Percentiles rank a stretch among this genome's conserved stretches.
Conservation (phyloP, 37 sponge, comb jelly and placozoan genomes). For the Lycopodina hypogea region DNA sequence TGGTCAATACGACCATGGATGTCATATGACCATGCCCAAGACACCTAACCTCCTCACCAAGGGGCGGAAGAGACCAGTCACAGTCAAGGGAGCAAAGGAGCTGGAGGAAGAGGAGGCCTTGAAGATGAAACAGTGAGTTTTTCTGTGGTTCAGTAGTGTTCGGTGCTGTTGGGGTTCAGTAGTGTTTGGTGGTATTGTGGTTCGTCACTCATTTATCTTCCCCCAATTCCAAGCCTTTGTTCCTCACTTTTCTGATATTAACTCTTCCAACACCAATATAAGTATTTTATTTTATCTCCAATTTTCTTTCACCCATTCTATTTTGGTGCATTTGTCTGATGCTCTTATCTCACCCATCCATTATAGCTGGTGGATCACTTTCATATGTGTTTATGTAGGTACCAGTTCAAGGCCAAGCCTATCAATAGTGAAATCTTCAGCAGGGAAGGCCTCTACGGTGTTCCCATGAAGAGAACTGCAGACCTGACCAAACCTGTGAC, state of each 20-base stretch:
- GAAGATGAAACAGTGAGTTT: conserved; percentile 51
- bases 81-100: conserved; percentile 45
- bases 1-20: neutral
- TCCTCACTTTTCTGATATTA: too few relatives aligned
- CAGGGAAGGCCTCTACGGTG: conserved; percentile 47
- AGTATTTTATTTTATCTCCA: neutral
- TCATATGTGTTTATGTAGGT: conserved; percentile 19
- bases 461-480: conserved; percentile 19
- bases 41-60: conserved; percentile 65
- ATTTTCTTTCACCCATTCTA: neutral
- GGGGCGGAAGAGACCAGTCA: conserved; percentile 20
- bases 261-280: too few relatives aligned
- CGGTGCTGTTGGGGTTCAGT: neutral
- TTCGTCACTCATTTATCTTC: too few relatives aligned
- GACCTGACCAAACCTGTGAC: conserved; percentile 30
- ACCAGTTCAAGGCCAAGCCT: conserved; percentile 69
- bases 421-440: conserved; percentile 58
- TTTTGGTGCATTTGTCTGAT: neutral
- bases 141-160: neutral
- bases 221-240: too few relatives aligned
- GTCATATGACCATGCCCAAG: conserved; percentile 5
- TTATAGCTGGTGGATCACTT: too few relatives aligned
- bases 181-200: neutral
- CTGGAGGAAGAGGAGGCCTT: conserved; percentile 58
- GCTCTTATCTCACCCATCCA: too few relatives aligned